Evolutionary conservation across 1,140 invertebrate genomes (phyloP), one percentile per base, ranked within the genome.

Genomic region (Drosophila ficusphila): DNA sequence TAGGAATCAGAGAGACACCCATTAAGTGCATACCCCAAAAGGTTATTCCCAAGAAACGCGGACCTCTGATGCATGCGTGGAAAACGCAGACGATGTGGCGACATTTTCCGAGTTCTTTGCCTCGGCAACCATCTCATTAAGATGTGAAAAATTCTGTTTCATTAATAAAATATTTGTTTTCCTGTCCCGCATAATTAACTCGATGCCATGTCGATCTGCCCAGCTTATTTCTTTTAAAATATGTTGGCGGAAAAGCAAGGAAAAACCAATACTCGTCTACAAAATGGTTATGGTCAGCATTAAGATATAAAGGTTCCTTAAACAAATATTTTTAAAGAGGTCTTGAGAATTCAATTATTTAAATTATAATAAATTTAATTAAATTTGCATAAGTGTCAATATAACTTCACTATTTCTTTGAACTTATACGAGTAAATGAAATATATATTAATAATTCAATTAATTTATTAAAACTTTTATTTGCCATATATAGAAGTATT

Each of bases 51-150:
- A 25, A 23, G 48, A 78, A 77, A 72, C 44, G 33, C 44, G 33
- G 34, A 58, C 42, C 39, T 46, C 21, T 14, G 47, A 4, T 34
- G 12, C 44, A 11, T 34, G 23, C 11, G 33, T 56, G 34, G 57
- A 61, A 57, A 27, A 38, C 38, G 62, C 58, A 86, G 81, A 86
- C 81, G 48, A 27, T 73, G 57, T 86, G 81, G 81, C 82, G 81
- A 76, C 82, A 57, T 67, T 75, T 65, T 62, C 33, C 34, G 12
- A 4, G 25, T 25, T 31, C 18, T 18, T 9, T n/a, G 36, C 4
- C 2, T 7, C 1, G 18, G n/a, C 49, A 42, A 33, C 6, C 46
- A 51, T 67, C 62, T 67, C 62, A 67, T 67, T 67, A 67, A 67
- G 62, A 42, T 67, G 60, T 67, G 62, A 67, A 67, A 67, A 67